Base-by-base conservation (phyloP, 1,140 invertebrate genomes). In the Helicoverpa armigera region DNA sequence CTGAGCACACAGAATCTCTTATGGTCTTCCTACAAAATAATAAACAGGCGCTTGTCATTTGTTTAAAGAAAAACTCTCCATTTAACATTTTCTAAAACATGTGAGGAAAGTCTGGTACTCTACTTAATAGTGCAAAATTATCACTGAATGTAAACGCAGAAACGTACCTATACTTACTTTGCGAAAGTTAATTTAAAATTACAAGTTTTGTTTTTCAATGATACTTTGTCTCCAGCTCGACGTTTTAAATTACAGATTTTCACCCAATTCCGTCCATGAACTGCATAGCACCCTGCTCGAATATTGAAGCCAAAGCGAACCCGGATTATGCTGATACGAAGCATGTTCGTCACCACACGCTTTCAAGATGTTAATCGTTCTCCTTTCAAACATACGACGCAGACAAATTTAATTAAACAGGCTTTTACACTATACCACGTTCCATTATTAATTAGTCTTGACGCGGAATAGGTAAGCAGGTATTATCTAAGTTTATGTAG, bases 351-450 rank as follows among this genome's bases (percentile, higher is more conserved):
- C 74, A 83, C 85, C 86, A 50, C 85, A 85, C 74, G 84, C 88
- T 88, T 86, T 87, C 85, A 85, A 86, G 83, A 87, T 85, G 85
- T 86, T 89, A 91, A 92, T 92, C 88, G 86, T 69, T 77, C 63
- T 83, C 86, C 87, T 89, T 90, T 91, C 85, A 89, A 92, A 90
- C 84, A 84, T 74, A 82, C 63, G 83, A 85, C 84, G 88, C 79
- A 87, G 86, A 85, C 85, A 88, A 90, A 91, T 92, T 91, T 88
- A 91, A 90, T 90, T 90, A 89, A 91, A 89, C 84, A 87, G 82
- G 85, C 89, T 88, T 87, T 86, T 85, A 85, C 83, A 81, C 63
- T 72, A 63, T 80, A 85, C 74, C 83, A 84, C 80, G 83, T 83
- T 86, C 84, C 80, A 79, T 88, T 87, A 89, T 90, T 89, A 91